phyloP scores from a whole-genome alignment of 2,113 vertebrate species.

The Oceanites oceanicus region DNA sequence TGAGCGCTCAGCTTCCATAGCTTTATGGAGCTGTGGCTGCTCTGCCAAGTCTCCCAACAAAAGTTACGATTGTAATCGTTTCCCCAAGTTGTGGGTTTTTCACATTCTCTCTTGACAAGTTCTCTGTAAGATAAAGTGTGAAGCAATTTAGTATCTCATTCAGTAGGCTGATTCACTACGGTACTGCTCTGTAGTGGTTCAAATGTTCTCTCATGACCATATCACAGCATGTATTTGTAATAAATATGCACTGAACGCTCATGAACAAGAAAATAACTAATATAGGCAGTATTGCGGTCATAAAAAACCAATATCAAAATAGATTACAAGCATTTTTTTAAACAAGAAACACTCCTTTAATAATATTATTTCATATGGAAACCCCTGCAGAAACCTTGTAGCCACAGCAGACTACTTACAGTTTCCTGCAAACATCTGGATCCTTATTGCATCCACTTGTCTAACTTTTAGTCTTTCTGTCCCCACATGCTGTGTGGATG shows the following conservation, averaged over 20 bases:
- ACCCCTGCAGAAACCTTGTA: neutral
- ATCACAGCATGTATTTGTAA: neutral
- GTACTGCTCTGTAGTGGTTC: neutral
- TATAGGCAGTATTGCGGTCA: neutral
- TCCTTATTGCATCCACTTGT: neutral
- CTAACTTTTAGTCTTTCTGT: neutral
- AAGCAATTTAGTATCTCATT: neutral
- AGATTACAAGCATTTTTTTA: neutral
- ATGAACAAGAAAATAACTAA: neutral
- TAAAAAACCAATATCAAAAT: neutral
- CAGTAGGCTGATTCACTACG: neutral
- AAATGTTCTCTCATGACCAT: neutral
- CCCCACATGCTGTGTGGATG: neutral
- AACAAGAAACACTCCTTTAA: neutral
- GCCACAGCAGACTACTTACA: neutral
- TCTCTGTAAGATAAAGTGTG: neutral
- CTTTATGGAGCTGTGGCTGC: neutral
- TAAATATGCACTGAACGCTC: neutral
- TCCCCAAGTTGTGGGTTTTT: neutral
- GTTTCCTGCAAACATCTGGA: neutral
- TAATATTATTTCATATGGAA: neutral
- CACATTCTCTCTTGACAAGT: neutral
- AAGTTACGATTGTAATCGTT: neutral
- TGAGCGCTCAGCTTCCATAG: neutral
- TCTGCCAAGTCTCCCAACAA: neutral